These are phyloP conservation scores for Drosophila carrolli DNA, from an alignment of 1,140 invertebrate genomes.

Conservation along the genomic window DNA sequence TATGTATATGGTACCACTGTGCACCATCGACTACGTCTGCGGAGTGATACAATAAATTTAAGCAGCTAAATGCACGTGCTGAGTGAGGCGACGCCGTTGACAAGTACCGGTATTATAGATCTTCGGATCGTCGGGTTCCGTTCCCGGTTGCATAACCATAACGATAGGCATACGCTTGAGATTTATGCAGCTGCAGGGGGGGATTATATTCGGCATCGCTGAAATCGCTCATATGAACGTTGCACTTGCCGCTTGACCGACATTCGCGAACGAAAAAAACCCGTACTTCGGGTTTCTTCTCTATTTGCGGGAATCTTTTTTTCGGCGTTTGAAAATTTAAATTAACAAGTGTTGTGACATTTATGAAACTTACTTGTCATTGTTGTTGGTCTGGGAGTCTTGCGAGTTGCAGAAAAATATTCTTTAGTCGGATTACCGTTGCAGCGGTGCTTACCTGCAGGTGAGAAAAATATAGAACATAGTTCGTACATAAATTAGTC, in stretches of 20 bases:
- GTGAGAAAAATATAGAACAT: slow-evolving; percentile 3
- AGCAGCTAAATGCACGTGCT: slow-evolving; percentile 73
- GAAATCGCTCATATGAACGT: slow-evolving; percentile 40
- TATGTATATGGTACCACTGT: slow-evolving; percentile 40
- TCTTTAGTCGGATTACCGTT: slow-evolving; percentile 5
- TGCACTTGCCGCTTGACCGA: slow-evolving; percentile 61
- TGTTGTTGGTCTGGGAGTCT: slow-evolving; percentile 33
- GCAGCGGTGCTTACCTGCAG: slow-evolving; percentile 27
- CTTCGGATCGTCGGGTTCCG: slow-evolving; percentile 31
- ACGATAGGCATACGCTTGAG: slow-evolving; percentile 28
- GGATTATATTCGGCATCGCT: slow-evolving; percentile 41
- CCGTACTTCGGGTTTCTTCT: slow-evolving; percentile 35
- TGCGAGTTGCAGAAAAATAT: neutral
- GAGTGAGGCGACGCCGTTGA: slow-evolving; percentile 54
- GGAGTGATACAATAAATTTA: slow-evolving; percentile 68
- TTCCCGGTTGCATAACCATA: slow-evolving; percentile 50
- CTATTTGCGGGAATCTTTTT: slow-evolving; percentile 7
- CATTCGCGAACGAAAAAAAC: slow-evolving; percentile 35
- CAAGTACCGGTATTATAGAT: slow-evolving; percentile 71
- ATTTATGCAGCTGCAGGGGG: slow-evolving; percentile 26
- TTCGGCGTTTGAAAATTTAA: slow-evolving; percentile 29
- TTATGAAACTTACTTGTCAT: slow-evolving; percentile 45
- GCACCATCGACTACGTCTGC: slow-evolving; percentile 15
- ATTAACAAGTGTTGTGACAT: slow-evolving; percentile 46
- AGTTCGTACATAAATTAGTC: slow-evolving; percentile 14